These are phyloP conservation scores for Phoebastria nigripes DNA, from an alignment of 2,797 vertebrate genomes.

Conservation along the genomic window DNA sequence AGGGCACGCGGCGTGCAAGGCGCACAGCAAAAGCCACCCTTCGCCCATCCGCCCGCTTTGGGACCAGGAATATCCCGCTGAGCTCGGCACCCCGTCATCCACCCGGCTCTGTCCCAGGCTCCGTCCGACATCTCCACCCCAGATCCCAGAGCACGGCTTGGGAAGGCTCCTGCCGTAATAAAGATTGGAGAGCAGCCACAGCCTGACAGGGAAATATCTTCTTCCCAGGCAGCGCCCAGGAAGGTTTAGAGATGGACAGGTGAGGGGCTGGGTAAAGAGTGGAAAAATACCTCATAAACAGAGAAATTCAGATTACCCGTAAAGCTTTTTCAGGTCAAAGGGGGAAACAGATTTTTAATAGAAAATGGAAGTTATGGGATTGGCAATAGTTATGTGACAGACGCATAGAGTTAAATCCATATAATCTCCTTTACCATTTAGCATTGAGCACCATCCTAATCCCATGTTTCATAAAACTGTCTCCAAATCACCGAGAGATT, in stretches of 20 bases:
- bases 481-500: slow-evolving; percentile 77
- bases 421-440: slow-evolving; percentile 93
- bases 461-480: slow-evolving; percentile 82
- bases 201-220: not conserved
- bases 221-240: not conserved
- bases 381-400: slow-evolving; percentile 86
- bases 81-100: fast-evolving
- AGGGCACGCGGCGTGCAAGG: not conserved
- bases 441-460: slow-evolving; percentile 80
- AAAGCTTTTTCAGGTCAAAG: slow-evolving; percentile 76
- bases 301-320: slow-evolving; percentile 73
- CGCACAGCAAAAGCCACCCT: not conserved
- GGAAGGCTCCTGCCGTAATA: not conserved
- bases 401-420: slow-evolving; percentile 87
- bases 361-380: slow-evolving; percentile 85
- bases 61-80: not conserved
- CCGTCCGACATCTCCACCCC: not conserved
- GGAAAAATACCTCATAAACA: slow-evolving; percentile 60
- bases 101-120: not conserved
- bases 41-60: fast-evolving
- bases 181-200: not conserved
- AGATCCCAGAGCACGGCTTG: fast-evolving
- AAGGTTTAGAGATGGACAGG: not conserved
- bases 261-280: not conserved
- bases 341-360: slow-evolving; percentile 76